These are phyloP conservation scores for Caracal caracal DNA, from an alignment of 2,113 vertebrate genomes.

Conservation along the genomic window DNA sequence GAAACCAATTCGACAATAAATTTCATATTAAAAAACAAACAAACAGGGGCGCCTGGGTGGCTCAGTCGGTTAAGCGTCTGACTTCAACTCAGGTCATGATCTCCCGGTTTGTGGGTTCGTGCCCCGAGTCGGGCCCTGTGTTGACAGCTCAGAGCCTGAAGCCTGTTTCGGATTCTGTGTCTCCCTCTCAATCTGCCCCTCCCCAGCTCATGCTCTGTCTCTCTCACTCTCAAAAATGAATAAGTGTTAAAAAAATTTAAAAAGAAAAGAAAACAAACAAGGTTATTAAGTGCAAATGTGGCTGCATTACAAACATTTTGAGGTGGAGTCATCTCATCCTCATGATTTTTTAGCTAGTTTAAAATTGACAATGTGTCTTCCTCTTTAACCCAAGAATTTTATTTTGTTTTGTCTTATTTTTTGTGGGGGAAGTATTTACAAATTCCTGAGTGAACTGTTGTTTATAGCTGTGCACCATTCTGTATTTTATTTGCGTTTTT, in stretches of 20 bases:
- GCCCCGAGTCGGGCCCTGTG: too few species aligned
- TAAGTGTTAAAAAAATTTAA: neutral
- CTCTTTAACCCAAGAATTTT: neutral
- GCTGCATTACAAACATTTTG: neutral
- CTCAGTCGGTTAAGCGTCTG: too few species aligned
- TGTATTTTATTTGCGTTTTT: neutral
- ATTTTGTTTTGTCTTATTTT: neutral
- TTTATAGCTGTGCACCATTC: neutral
- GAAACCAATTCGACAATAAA: too few species aligned
- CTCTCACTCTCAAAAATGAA: too few species aligned
- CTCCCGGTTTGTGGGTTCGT: too few species aligned
- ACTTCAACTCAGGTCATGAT: too few species aligned
- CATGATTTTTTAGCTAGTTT: neutral
- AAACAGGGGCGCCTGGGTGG: too few species aligned
- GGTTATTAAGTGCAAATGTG: neutral
- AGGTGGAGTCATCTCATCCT: neutral
- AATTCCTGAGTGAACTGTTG: neutral
- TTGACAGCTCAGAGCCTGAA: too few species aligned
- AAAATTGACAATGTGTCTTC: neutral
- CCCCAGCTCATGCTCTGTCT: too few species aligned
- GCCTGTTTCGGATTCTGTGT: too few species aligned
- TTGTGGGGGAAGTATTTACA: neutral
- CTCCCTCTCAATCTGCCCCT: too few species aligned
- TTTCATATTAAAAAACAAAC: too few species aligned
- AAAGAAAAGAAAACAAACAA: neutral